Conservation (phyloP, 2,888 invertebrate species). For the Drosophila ezoana region DNA sequence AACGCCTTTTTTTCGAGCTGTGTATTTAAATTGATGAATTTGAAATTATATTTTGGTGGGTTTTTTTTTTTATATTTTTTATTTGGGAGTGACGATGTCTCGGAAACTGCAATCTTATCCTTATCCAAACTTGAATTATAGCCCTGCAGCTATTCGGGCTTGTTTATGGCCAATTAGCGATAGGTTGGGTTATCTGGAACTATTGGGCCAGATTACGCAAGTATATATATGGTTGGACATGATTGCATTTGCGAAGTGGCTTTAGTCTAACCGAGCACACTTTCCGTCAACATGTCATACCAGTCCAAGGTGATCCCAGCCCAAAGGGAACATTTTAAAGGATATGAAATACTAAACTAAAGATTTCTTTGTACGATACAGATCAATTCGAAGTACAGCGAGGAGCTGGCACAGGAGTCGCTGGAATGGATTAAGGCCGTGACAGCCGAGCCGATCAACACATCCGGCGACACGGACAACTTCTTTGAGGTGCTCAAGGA, state of each 20-base stretch:
- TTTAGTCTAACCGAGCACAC: conserved; percentile 39
- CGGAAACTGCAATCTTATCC: conserved; percentile 69
- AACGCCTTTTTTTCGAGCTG: neutral
- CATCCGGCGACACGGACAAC: conserved; percentile 96
- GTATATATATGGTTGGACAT: conserved; percentile 39
- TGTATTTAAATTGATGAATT: neutral
- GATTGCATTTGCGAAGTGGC: conserved; percentile 37
- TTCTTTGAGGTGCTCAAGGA: conserved; percentile 96
- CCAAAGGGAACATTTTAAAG: neutral
- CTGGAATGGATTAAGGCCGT: conserved; percentile 96
- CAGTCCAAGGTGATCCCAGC: conserved; percentile 56
- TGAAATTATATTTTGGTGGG: neutral
- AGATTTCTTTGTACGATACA: conserved; percentile 82
- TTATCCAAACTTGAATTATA: conserved; percentile 50
- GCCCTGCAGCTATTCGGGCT: conserved; percentile 6
- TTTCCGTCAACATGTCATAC: conserved; percentile 43
- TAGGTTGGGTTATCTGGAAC: conserved; percentile 54
- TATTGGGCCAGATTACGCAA: conserved; percentile 48
- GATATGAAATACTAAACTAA: neutral
- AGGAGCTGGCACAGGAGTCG: conserved; percentile 95
- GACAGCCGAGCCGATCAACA: conserved; percentile 93
- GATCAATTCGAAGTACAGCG: conserved; percentile 99
- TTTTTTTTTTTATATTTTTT: conserved; percentile 2
- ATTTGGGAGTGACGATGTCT: conserved; percentile 6
- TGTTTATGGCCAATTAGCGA: conserved; percentile 62